Base-by-base conservation (phyloP, 2,888 invertebrate species). In the Drosophila monieri region DNA sequence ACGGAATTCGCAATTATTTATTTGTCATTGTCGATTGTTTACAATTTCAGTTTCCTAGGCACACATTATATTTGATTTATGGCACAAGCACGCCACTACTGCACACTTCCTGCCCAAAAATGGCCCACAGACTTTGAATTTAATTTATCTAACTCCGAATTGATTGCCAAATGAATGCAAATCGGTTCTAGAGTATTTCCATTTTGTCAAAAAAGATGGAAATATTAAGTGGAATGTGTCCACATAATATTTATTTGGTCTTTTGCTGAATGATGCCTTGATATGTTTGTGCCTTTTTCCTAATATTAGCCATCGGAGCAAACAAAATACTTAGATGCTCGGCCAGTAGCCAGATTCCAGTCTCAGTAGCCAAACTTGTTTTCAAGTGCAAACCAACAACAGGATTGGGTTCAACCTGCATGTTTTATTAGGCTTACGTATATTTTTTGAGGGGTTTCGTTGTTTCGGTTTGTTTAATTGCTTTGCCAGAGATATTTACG, bases 1-100 rank as follows among this genome's bases (percentile, higher is more conserved):
- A 46, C 55, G 55, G 46, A 67, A 47, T 52, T 47, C 10, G 67
- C 41, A 30, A 48, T 49, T 14, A 59, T 59, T 25, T 59, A 18
- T 59, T 39, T 66, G 66, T 57, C 56, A 56, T 27, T 37, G 14
- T 2, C n/a, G 14, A 49, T 58, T 67, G 51, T 67, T 66, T 67
- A 48, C 60, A 25, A 61, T 58, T 58, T 39, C 58, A 49, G 49
- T 57, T 47, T 57, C 39, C 25, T 67, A 46, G 32, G 54, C 25
- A 47, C 51, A 56, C 69, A 69, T n/a, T 43, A 32, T 18, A 10
- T 35, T 30, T 61, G 55, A 69, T 69, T 70, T 61, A 69, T 56
- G 69, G 43, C 47, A 37, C 51, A 30, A 55, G 65, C 32, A 32
- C 3, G 62, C 37, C 53, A 4, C n/a, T 58, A 21, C 4, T 21